Conservation (phyloP, 2,797 vertebrate species). For the Rhabdomys pumilio region DNA sequence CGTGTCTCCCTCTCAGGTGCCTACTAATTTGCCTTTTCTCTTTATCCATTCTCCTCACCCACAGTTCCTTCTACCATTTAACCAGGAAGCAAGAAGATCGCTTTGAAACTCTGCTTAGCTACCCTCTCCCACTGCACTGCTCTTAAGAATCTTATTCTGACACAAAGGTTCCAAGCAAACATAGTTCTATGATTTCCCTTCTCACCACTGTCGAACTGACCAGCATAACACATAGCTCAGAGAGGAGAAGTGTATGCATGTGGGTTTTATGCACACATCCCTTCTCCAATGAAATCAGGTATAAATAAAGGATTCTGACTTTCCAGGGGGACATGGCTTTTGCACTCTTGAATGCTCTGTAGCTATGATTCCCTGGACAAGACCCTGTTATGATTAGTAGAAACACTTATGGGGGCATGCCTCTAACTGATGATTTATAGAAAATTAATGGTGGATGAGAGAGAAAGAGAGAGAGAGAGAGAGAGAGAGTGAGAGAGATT, state of each 20-base stretch:
- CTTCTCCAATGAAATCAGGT: conserved; percentile 46
- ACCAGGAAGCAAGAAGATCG: background rate
- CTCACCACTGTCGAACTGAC: background rate
- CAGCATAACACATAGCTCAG: background rate
- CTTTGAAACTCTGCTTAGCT: background rate
- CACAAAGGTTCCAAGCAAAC: conserved; percentile 3
- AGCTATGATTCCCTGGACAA: background rate
- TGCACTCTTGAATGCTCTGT: background rate
- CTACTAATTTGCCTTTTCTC: background rate
- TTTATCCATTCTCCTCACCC: background rate
- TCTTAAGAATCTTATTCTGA: conserved; percentile 47
- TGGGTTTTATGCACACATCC: background rate
- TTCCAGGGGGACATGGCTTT: background rate
- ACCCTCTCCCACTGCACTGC: background rate
- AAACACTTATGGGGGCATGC: fast-evolving
- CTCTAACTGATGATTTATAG: background rate
- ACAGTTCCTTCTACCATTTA: conserved; percentile 21
- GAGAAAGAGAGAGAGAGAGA: background rate
- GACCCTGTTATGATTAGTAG: background rate
- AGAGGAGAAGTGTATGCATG: background rate
- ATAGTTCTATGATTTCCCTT: conserved; percentile 29
- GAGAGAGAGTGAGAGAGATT: background rate
- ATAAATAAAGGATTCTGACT: conserved; percentile 11
- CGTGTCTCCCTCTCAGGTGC: background rate
- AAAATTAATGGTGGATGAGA: too few species aligned